These are phyloP conservation scores for Sminthurinus aureus DNA, from an alignment of 2,888 invertebrate species.

Conservation along the genomic window DNA sequence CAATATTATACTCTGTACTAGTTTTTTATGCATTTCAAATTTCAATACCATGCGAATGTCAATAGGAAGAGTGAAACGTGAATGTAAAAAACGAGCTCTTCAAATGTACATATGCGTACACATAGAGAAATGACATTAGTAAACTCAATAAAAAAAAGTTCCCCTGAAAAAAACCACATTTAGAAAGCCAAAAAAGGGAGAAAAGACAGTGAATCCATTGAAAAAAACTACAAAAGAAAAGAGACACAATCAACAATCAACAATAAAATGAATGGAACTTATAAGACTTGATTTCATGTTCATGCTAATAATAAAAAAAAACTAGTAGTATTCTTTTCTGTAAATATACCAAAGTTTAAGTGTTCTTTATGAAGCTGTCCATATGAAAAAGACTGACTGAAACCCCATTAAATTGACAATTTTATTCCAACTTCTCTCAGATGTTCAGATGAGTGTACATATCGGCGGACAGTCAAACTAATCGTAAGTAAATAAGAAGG, in stretches of 20 bases:
- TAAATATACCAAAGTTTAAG: no score
- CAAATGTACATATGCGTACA: background rate
- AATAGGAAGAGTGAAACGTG: background rate
- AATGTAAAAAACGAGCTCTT: background rate
- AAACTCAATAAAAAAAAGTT: constrained; percentile 1
- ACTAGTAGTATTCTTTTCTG: background rate
- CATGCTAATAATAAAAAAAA: constrained; percentile 8
- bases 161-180: background rate
- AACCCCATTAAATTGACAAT: constrained; percentile 29
- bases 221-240: constrained; percentile 17
- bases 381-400: background rate
- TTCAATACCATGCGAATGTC: background rate
- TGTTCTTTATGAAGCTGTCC: constrained; percentile 20
- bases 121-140: background rate
- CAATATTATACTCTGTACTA: background rate
- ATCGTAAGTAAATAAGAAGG: constrained; percentile 23
- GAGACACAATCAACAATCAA: background rate
- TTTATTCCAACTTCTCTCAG: constrained; percentile 20
- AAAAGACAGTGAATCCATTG: background rate
- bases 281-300: constrained; percentile 7
- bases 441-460: background rate
- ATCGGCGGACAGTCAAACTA: constrained; percentile 2
- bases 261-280: constrained; percentile 18
- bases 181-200: constrained; percentile 15
- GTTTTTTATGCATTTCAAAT: background rate